Evolutionary conservation across 2,113 vertebrate species (phyloP).

Genomic region (Desmodus rotundus): DNA sequence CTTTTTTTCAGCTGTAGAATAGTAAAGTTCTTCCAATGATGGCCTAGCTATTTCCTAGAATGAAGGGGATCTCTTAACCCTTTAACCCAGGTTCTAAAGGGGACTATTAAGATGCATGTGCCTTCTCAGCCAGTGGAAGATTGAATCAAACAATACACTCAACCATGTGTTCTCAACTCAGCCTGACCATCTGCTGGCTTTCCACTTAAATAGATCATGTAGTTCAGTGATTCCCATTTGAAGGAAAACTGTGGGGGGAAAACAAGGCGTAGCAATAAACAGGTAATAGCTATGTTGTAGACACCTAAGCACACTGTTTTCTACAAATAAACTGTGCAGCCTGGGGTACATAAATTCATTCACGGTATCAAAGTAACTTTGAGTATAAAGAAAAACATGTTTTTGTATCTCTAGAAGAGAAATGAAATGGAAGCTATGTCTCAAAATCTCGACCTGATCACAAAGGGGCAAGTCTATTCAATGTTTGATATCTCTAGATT

Average conservation of each 20-base stretch:
- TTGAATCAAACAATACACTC: conserved; percentile 61
- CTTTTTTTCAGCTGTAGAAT: not conserved
- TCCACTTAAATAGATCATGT: conserved; percentile 66
- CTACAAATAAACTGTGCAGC: conserved; percentile 37
- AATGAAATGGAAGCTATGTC: not conserved
- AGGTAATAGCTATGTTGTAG: conserved; percentile 21
- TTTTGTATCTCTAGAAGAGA: not conserved
- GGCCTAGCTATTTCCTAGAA: not conserved
- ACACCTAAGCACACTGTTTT: not conserved
- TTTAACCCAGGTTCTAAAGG: conserved; percentile 45
- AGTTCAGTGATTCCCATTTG: conserved; percentile 49
- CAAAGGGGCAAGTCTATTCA: not conserved
- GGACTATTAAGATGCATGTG: conserved; percentile 44
- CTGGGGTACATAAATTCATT: conserved; percentile 34
- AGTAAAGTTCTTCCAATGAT: not conserved
- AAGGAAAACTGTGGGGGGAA: conserved; percentile 40
- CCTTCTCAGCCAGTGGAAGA: conserved; percentile 36
- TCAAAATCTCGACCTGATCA: conserved; percentile 17
- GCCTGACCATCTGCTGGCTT: conserved; percentile 62
- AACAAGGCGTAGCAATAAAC: conserved; percentile 12
- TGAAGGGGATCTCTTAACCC: conserved; percentile 37
- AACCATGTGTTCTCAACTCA: conserved; percentile 64
- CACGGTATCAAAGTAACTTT: not conserved
- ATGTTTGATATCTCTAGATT: not conserved
- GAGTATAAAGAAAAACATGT: not conserved